These are phyloP conservation scores for Phaetusa simplex DNA, from an alignment of 2,113 vertebrate genomes.

Conservation along the genomic window DNA sequence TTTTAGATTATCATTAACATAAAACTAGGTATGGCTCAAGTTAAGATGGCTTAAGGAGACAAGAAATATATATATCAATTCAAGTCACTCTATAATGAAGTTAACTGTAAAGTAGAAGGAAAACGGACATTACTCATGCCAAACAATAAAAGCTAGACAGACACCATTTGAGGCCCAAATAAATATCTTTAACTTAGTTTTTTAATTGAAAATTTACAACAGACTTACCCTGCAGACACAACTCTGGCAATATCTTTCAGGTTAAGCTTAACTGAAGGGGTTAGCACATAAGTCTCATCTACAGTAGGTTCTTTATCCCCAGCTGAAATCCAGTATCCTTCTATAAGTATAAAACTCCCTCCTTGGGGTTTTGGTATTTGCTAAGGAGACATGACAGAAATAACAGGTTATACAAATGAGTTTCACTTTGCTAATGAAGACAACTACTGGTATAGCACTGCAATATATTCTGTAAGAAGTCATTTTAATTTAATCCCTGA, in stretches of 20 bases:
- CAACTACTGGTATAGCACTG: neutral
- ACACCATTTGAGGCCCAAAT: neutral
- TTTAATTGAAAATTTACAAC: neutral
- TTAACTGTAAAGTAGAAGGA: neutral
- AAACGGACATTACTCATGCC: neutral
- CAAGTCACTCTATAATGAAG: neutral
- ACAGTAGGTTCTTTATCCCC: constrained; percentile 86
- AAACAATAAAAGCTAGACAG: neutral
- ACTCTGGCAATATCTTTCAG: constrained; percentile 91
- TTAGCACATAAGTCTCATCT: constrained; percentile 91
- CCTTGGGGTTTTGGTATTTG: constrained; percentile 86
- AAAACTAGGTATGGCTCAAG: neutral
- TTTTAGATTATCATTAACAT: neutral
- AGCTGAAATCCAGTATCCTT: constrained; percentile 93
- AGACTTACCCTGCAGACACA: constrained; percentile 89
- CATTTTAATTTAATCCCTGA: neutral
- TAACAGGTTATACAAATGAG: neutral
- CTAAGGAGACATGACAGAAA: constrained; percentile 69
- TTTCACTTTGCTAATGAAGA: neutral
- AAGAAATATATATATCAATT: constrained; percentile 40
- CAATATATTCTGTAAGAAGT: neutral
- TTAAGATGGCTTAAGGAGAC: neutral
- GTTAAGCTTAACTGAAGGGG: constrained; percentile 92
- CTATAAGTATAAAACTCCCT: constrained; percentile 79
- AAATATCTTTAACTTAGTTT: neutral